Conservation (phyloP, 2,797 vertebrate genomes). For the Melanogrammus aeglefinus region DNA sequence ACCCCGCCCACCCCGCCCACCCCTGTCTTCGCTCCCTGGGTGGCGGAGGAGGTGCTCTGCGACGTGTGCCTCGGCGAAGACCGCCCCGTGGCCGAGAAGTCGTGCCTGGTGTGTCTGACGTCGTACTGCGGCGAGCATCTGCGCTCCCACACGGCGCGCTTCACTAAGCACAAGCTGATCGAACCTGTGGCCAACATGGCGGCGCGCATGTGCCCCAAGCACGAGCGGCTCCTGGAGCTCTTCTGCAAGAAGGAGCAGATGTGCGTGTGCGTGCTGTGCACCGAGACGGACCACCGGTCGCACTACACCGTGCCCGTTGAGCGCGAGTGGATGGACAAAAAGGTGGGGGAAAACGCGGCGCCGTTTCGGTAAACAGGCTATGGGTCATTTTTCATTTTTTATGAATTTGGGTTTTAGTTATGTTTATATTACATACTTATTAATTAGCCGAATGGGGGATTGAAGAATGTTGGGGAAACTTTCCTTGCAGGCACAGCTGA, state of each 20-base stretch:
- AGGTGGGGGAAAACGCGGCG: slow-evolving; percentile 46
- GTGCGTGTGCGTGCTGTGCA: slow-evolving; percentile 80
- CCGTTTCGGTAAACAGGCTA: not conserved
- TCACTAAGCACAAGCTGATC: slow-evolving; percentile 79
- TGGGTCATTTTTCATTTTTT: not conserved
- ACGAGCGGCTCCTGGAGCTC: slow-evolving; percentile 76
- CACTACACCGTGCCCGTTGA: slow-evolving; percentile 80
- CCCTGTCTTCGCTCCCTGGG: slow-evolving; percentile 37
- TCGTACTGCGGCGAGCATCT: slow-evolving; percentile 79
- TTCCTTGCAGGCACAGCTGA: slow-evolving; percentile 64
- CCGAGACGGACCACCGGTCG: slow-evolving; percentile 75
- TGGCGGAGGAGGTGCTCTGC: slow-evolving; percentile 69
- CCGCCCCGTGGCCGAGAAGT: slow-evolving; percentile 62
- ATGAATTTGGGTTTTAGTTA: not conserved
- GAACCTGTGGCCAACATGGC: slow-evolving; percentile 76
- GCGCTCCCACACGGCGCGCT: slow-evolving; percentile 64
- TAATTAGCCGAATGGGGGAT: not conserved
- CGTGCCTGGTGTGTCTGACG: slow-evolving; percentile 77
- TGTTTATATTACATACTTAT: not conserved
- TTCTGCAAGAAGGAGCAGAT: slow-evolving; percentile 79
- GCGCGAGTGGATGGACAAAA: slow-evolving; percentile 74
- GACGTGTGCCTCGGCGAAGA: slow-evolving; percentile 72
- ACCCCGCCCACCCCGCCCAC: slow-evolving; percentile 5
- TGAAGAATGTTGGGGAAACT: not conserved
- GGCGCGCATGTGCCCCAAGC: slow-evolving; percentile 78